Base-by-base conservation (phyloP, 2,888 invertebrate species). In the Shargacucullia verbasci region DNA sequence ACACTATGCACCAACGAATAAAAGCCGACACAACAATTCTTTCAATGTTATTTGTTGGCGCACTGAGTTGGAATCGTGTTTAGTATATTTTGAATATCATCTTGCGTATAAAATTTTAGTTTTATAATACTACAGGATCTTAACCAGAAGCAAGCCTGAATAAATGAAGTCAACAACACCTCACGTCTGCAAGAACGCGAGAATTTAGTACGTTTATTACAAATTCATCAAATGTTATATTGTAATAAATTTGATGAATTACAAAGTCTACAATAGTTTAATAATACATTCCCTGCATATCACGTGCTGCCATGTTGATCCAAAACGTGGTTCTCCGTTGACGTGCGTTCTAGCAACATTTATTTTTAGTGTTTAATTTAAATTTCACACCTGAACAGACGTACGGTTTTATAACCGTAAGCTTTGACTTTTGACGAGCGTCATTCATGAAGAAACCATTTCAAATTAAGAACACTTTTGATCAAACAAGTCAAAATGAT, bases 401-500 rank as follows among this genome's bases (percentile, higher is more conserved):
- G 37, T 11, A 34, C n/a, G 1, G 15, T 9, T 35, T 20, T 20
- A 35, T 14, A 63, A 56, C 43, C 11, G 11, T 25, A 12, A 15
- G 6, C 38, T 54, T 35, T 43, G 31, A 47, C 39, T 69, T 55
- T 7, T 11, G 8, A 15, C n/a, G 5, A 39, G 20, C 15, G 29
- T 64, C 43, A 38, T 57, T 57, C 10, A n/a, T 34, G 10, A 35
- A 14, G 15, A 12, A 41, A 13, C 50, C 14, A 14, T 54, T 64
- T 57, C 47, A 45, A 66, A 66, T 70, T 65, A 70, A 41, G 66
- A 65, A 65, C 50, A 35, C 39, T 40, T 39, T 48, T 31, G 6
- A 48, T 54, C 54, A 65, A 44, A 56, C 63, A 70, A 63, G 63
- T 33, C 29, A 1, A 40, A 55, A 45, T 45, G 6, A 37, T 34